Evolutionary conservation across 2,888 invertebrate species (phyloP).

Genomic region (Celastrina argiolus): DNA sequence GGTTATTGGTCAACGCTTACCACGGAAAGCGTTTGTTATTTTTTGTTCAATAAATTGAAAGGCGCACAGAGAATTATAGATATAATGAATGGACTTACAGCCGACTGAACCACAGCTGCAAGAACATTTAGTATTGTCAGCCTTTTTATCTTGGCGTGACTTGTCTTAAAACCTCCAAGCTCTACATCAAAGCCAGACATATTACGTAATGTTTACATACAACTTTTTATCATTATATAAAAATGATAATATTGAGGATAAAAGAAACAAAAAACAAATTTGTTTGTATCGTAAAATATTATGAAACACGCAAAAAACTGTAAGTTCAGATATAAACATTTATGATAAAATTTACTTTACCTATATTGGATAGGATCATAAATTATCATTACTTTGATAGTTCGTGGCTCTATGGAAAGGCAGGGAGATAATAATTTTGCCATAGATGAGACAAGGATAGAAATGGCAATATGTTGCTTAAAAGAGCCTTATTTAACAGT

Average conservation of each 20-base stretch:
- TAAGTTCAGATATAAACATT: not conserved
- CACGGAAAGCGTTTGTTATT: too few relatives aligned
- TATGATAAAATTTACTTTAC: not conserved
- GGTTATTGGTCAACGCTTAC: too few relatives aligned
- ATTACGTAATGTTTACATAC: not conserved
- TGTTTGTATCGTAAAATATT: not conserved
- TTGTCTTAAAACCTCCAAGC: not conserved
- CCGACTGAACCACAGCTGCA: too few relatives aligned
- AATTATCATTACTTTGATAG: not conserved
- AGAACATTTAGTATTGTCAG: too few relatives aligned
- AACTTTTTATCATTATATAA: not conserved
- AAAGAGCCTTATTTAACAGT: too few relatives aligned
- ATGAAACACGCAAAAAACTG: not conserved
- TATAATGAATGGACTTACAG: too few relatives aligned
- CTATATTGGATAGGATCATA: not conserved
- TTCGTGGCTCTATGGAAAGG: not conserved
- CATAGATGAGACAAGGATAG: too few relatives aligned
- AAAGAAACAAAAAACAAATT: not conserved
- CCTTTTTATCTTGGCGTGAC: too few relatives aligned
- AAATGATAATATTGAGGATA: not conserved
- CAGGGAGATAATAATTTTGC: too few relatives aligned
- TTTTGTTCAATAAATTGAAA: too few relatives aligned
- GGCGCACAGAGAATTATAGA: too few relatives aligned
- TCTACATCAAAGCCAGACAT: not conserved
- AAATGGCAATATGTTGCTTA: too few relatives aligned